These are phyloP conservation scores for Acleris literana DNA, from an alignment of 2,888 invertebrate genomes.

Conservation along the genomic window DNA sequence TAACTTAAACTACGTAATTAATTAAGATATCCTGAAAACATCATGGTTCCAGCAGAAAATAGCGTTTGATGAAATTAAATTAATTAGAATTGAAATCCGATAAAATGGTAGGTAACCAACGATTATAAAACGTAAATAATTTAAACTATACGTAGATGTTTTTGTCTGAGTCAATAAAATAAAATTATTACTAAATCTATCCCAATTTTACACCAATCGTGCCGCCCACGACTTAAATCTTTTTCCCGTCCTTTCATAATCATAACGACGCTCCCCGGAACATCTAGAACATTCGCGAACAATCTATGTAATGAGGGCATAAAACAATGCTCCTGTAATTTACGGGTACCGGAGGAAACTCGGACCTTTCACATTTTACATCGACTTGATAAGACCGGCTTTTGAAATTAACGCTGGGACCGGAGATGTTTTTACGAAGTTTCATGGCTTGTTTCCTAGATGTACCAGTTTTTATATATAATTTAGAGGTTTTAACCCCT, in stretches of 20 bases:
- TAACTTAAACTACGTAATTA: too few relatives aligned
- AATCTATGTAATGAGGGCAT: constrained; percentile 74
- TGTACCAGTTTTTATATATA: too few relatives aligned
- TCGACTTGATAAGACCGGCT: constrained; percentile 57
- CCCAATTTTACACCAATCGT: constrained; percentile 45
- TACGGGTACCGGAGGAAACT: constrained; percentile 59
- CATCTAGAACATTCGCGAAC: constrained; percentile 62
- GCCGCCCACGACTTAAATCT: constrained; percentile 38
- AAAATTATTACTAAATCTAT: background rate
- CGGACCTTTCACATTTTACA: constrained; percentile 59
- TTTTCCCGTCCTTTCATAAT: constrained; percentile 53
- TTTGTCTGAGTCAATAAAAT: too few relatives aligned
- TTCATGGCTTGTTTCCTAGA: too few relatives aligned
- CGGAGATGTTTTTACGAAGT: constrained; percentile 43
- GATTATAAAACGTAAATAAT: too few relatives aligned
- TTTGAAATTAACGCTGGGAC: constrained; percentile 65
- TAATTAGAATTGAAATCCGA: too few relatives aligned
- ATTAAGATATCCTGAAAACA: too few relatives aligned
- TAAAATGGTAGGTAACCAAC: too few relatives aligned
- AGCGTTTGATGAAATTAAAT: too few relatives aligned
- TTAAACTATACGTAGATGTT: too few relatives aligned
- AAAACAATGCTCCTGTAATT: constrained; percentile 75
- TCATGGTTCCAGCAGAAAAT: too few relatives aligned
- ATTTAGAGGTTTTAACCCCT: too few relatives aligned
- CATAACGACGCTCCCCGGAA: constrained; percentile 54